Conservation (phyloP, 1,140 invertebrate species). For the Camponotus pennsylvanicus region DNA sequence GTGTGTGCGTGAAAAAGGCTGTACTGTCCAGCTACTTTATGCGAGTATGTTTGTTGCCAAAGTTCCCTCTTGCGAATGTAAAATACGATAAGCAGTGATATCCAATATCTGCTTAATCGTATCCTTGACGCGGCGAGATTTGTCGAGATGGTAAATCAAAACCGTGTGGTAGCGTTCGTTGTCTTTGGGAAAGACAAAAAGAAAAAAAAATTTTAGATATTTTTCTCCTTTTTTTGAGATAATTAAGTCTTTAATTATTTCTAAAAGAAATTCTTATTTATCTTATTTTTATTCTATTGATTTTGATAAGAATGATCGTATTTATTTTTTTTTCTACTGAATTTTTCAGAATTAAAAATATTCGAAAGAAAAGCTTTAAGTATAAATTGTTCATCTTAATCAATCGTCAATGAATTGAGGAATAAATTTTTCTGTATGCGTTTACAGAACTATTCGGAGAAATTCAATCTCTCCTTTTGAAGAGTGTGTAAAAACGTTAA, state of each 20-base stretch:
- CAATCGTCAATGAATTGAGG: background rate
- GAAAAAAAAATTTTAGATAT: no score
- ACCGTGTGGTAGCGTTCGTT: background rate
- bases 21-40: conserved; percentile 76
- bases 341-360: conserved; percentile 21
- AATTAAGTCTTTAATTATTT: no score
- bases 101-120: conserved; percentile 55
- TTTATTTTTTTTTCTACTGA: conserved; percentile 13
- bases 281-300: conserved; percentile 29
- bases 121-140: conserved; percentile 21
- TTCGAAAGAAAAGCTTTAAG: conserved; percentile 1
- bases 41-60: conserved; percentile 83
- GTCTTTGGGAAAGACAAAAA: background rate
- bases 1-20: conserved; percentile 73
- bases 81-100: conserved; percentile 73
- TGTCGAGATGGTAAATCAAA: conserved; percentile 27
- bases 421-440: background rate
- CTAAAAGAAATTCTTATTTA: conserved; percentile 30
- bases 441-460: conserved; percentile 5
- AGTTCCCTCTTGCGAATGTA: conserved; percentile 76
- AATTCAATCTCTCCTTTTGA: background rate
- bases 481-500: background rate
- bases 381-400: conserved; percentile 19
- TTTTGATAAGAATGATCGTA: conserved; percentile 10
- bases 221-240: no score